Conservation (phyloP, 2,113 vertebrate genomes). For the Oncorhynchus clarkii region DNA sequence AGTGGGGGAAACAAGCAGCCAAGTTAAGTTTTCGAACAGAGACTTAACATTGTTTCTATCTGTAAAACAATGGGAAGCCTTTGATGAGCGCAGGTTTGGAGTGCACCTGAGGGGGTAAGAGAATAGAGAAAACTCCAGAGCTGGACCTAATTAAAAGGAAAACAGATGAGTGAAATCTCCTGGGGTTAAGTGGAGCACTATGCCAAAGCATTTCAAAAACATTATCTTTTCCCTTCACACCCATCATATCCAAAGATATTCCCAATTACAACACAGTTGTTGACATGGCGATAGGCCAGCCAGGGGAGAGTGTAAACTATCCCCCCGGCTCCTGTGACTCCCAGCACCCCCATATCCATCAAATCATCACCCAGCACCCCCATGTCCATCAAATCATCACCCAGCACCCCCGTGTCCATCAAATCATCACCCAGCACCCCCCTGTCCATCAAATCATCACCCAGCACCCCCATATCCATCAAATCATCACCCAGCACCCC, state of each 20-base stretch:
- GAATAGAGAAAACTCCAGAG: constrained; percentile 18
- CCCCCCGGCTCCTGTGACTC: constrained; percentile 29
- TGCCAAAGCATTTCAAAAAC: constrained; percentile 46
- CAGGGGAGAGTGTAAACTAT: constrained; percentile 45
- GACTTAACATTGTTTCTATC: constrained; percentile 54
- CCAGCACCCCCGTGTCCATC: too few species aligned
- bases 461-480: too few species aligned
- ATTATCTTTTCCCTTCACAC: constrained; percentile 15
- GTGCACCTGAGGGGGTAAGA: constrained; percentile 22
- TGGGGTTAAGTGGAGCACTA: constrained; percentile 8
- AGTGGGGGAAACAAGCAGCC: constrained; percentile 61
- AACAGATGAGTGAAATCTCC: not conserved
- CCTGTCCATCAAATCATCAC: too few species aligned
- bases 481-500: too few species aligned
- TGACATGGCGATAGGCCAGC: constrained; percentile 42
- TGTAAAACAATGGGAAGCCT: constrained; percentile 59
- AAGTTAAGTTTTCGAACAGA: constrained; percentile 66
- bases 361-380: too few species aligned
- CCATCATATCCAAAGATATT: constrained; percentile 39
- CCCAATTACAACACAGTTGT: constrained; percentile 35
- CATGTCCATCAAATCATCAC: too few species aligned
- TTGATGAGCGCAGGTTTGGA: constrained; percentile 18
- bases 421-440: too few species aligned
- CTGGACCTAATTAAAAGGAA: constrained; percentile 27
- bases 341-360: not conserved